Evolutionary conservation across 2,113 vertebrate genomes (phyloP), one percentile per base, ranked within the genome.

Genomic region (Brachypodius melanocephalos): DNA sequence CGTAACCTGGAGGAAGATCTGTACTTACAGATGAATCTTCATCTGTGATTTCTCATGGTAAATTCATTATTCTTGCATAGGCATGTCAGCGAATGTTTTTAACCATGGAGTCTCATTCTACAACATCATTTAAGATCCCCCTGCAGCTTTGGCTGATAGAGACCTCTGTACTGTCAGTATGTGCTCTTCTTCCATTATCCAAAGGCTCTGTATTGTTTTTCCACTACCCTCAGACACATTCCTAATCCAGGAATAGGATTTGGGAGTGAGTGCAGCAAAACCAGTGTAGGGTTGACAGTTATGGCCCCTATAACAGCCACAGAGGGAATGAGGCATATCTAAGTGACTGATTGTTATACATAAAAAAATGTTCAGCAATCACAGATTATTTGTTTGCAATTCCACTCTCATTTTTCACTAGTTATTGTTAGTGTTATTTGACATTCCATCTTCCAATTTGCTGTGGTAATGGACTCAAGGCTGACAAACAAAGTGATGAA

Each of bases 401-500:
- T 97, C 93, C 72, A 68, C 81, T 89, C 65, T 91, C 92, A 93
- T 97, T 96, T 97, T 95, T 95, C 82, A 94, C 68, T 76, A 79
- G 94, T 74, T 95, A 94, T 95, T 95, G 86, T 95, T 94, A 55
- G 85, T 65, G 52, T 91, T 94, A 90, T 94, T 96, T 96, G 96
- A 96, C 96, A 96, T 95, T 95, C 92, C 48, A 75, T 96, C 94
- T 96, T 97, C 90, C 93, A 94, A 80, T 97, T 95, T 97, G 59
- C 84, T 80, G 86, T 72, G 18, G 76, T 96, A 96, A 96, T 96
- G 94, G 96, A 96, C 95, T 97, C 94, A 28, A 86, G 43, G 54
- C 80, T 96, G 96, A 91, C 95, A 96, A 94, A 95, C n/a, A 83
- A 85, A 96, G 90, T 88, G 91, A 97, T 97, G 95, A 97, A 96